Base-by-base conservation (phyloP, 2,797 vertebrate species). In the Poecilia wingei region DNA sequence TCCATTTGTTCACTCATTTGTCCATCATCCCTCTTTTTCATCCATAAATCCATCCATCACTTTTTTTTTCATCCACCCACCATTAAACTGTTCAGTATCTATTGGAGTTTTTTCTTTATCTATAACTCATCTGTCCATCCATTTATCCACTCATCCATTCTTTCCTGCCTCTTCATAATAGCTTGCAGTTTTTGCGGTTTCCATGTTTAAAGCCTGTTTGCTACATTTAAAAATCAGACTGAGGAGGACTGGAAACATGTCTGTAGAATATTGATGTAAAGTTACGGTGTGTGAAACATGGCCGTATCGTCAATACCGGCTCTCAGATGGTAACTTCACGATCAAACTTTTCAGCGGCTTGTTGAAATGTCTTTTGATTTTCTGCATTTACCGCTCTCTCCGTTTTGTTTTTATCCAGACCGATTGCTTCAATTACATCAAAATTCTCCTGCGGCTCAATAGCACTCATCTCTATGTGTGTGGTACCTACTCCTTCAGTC, bases 351-450 rank as follows among this genome's bases (percentile, higher is more conserved):
- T 36, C 36, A 4, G 64, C 39, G 0, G 4, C 20, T 41, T 41
- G 18, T 68, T 41, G 16, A 66, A 22, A 39, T 39, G 36, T 12
- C 9, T 68, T 66, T n/a, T 80, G 77, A 59, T 71, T 75, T 75
- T 78, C 55, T 51, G 68, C 14, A 75, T 43, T 75, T 82, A 72
- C 68, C 72, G 2, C 5, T 74, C 31, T 86, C 45, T 31, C 9
- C 8, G 16, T 3, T 86, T 88, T 78, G 22, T 84, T 83, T 90
- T 75, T 71, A 89, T 86, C 57, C 88, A 99, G 98, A 97, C 96
- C 3, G 98, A 98, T 92, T 99, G 98, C 90, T 97, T 98, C 92
- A 99, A 99, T 94, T 99, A 99, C 91, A 95, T 99, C 95, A 98
- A 98, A 95, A 97, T 98, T 88, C 96, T 98, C 74, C 96, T 98